A percentile compares a stretch with the other conserved stretches of the same genome.
phyloP scores from a whole-genome alignment of 2,888 invertebrate genomes.

The Anodontia alba region DNA sequence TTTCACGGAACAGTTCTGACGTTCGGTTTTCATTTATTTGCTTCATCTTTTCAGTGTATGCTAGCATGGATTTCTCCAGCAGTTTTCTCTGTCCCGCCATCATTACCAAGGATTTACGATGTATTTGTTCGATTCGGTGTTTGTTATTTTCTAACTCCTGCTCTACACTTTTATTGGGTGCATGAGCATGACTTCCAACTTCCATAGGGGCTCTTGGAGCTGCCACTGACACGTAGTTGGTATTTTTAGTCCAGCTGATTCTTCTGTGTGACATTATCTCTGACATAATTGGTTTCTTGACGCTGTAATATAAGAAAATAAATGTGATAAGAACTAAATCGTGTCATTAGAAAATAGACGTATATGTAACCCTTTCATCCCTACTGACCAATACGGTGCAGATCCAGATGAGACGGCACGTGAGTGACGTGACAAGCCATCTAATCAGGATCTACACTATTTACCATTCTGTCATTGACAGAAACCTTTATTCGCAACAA shows the following conservation, averaged over 20 bases:
- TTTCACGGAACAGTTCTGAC: slow-evolving; percentile 44
- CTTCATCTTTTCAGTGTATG: slow-evolving; percentile 51
- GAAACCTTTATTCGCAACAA: too few relatives aligned
- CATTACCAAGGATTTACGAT: slow-evolving; percentile 33
- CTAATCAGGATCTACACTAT: too few relatives aligned
- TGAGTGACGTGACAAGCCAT: too few relatives aligned
- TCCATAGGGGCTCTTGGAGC: slow-evolving; percentile 34
- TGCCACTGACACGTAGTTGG: slow-evolving; percentile 35
- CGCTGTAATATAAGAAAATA: background rate
- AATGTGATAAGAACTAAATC: too few relatives aligned
- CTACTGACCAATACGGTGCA: too few relatives aligned
- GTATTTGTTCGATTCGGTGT: slow-evolving; percentile 19
- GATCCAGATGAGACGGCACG: too few relatives aligned
- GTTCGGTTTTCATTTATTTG: slow-evolving; percentile 32
- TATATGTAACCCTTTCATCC: too few relatives aligned
- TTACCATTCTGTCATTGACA: too few relatives aligned
- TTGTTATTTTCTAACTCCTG: slow-evolving; percentile 19
- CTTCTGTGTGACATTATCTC: background rate
- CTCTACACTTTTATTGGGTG: slow-evolving; percentile 32
- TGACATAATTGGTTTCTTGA: background rate
- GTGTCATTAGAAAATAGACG: too few relatives aligned
- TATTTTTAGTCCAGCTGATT: slow-evolving; percentile 42
- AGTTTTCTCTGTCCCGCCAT: slow-evolving; percentile 45
- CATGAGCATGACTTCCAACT: slow-evolving; percentile 25
- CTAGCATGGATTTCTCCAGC: slow-evolving; percentile 54